phyloP scores from a whole-genome alignment of 1,140 invertebrate genomes.

The Colletes latitarsis region DNA sequence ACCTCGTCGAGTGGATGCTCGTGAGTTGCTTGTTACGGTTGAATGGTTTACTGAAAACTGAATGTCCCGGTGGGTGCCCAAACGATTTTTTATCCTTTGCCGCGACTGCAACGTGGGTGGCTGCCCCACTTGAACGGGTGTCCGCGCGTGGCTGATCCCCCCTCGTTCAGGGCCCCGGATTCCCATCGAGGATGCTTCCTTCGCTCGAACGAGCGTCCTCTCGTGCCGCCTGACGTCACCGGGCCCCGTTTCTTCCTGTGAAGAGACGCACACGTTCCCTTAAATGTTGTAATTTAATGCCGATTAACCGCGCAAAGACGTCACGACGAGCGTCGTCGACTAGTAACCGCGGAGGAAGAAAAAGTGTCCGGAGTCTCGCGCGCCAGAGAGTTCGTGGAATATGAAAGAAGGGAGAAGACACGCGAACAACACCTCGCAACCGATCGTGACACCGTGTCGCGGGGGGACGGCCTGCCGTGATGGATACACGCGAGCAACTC shows the following conservation, averaged over 20 bases:
- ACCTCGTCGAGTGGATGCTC: too few relatives aligned
- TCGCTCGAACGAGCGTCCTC: not conserved
- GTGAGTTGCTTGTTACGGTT: slow-evolving; percentile 19
- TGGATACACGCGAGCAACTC: not conserved
- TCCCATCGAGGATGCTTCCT: not conserved
- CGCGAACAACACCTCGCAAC: too few relatives aligned
- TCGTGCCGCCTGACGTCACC: not conserved
- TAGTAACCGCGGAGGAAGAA: not conserved
- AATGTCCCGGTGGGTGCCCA: slow-evolving; percentile 33
- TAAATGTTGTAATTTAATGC: slow-evolving; percentile 21
- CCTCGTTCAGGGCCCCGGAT: not conserved
- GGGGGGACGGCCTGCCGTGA: not conserved
- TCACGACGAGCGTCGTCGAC: not conserved
- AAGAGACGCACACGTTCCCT: slow-evolving; percentile 8
- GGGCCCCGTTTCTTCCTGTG: not conserved
- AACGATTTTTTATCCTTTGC: slow-evolving; percentile 59
- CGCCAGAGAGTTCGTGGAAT: slow-evolving; percentile 8
- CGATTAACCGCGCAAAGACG: not conserved
- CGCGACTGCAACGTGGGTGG: slow-evolving; percentile 39
- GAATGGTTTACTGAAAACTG: slow-evolving; percentile 55
- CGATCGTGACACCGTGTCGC: not conserved
- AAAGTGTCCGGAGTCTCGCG: not conserved
- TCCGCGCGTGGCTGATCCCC: slow-evolving; percentile 32
- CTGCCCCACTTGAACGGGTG: slow-evolving; percentile 43
- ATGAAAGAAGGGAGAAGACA: not conserved